Base-by-base conservation (phyloP, 2,797 vertebrate genomes). In the Pitangus sulphuratus region DNA sequence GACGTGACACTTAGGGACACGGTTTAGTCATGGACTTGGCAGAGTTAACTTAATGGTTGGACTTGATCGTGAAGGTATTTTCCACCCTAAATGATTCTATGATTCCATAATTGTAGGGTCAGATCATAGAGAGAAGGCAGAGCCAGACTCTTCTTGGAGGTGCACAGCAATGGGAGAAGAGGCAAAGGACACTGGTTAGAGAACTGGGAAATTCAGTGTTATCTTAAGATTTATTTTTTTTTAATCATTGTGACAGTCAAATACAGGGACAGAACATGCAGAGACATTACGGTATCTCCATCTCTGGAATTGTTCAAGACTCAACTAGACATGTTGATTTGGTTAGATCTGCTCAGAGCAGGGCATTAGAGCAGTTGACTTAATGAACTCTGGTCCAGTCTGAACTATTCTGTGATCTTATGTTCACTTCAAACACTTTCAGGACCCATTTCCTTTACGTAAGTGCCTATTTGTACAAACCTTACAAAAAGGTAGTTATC, bases 401-500 rank as follows among this genome's bases (percentile, higher is more conserved):
- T 12, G 12, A 70, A n/a, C 7, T 64, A n/a, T 22, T 81, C 45
- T 76, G 22, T 81, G 65, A 79, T 69, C 48, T 64, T 83, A 66
- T 15, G 18, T 30, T 70, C 39, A 72, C 16, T 83, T 47, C 56
- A 86, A 77, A 91, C 15, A n/a, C 19, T 51, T 82, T 56, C 42
- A 70, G 44, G 25, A 89, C 17, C 3, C 33, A 48, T 88, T 87
- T 94, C 71, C 50, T 85, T 79, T 89, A 76, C 3, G 1, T 31
- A 84, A 89, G 44, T 44, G 20, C 30, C 48, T 92, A 9, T 92
- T 85, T 87, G 84, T 93, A 87, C 44, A 89, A 83, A 80, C 62
- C 6, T 77, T 62, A 31, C 53, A 7, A 77, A 70, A 87, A 35
- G 26, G 37, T 25, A 48, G 37, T 60, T 95, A 68, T 40, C 53